Conservation (phyloP, 2,113 vertebrate genomes). For the Tetrao urogallus region DNA sequence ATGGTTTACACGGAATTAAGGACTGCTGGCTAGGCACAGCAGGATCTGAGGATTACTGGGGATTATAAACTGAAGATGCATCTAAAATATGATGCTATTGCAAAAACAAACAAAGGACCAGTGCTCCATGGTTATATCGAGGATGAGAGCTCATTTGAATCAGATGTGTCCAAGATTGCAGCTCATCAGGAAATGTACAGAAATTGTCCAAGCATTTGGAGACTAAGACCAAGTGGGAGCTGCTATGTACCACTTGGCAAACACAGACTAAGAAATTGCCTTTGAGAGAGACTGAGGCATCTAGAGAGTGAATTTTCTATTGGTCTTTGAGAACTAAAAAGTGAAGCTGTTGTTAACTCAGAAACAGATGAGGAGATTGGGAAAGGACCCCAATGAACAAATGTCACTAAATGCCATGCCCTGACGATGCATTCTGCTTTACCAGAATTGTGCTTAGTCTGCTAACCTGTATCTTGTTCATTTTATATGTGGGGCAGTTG, state of each 20-base stretch:
- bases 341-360: neutral
- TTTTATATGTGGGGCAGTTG: neutral
- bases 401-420: neutral
- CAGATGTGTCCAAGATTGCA: neutral
- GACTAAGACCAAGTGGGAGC: neutral
- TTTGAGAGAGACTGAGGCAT: neutral
- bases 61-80: constrained; percentile 40
- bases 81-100: constrained; percentile 18
- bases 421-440: neutral
- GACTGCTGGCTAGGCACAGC: constrained; percentile 30
- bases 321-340: neutral
- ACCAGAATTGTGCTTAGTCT: neutral
- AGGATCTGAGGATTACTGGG: constrained; percentile 41
- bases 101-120: constrained; percentile 14
- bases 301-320: neutral
- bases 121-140: neutral
- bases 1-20: constrained; percentile 32
- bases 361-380: neutral
- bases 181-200: neutral
- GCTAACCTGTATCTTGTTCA: neutral
- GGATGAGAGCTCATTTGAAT: neutral
- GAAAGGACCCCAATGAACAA: neutral
- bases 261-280: neutral
- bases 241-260: neutral
- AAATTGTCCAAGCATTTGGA: neutral